Conservation (phyloP, 1,140 invertebrate species). For the Riptortus pedestris region DNA sequence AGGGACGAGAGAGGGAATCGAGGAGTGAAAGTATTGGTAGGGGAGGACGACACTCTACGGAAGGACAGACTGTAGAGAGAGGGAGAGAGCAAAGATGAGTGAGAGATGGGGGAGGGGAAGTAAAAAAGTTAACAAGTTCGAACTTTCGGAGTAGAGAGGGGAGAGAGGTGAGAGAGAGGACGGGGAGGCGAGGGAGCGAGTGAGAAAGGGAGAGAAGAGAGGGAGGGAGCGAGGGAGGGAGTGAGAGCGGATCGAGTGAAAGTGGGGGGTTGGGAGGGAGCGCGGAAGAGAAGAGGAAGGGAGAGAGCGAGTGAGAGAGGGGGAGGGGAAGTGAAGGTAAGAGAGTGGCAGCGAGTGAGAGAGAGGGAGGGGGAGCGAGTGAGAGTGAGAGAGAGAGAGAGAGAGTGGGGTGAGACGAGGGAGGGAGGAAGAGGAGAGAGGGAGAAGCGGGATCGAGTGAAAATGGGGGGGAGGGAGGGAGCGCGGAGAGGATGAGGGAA, state of each 20-base stretch:
- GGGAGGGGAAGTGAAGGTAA: no score
- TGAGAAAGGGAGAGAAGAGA: not conserved
- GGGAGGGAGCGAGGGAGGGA: not conserved
- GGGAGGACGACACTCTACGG: no score
- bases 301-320: no score
- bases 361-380: no score
- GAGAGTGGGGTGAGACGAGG: not conserved
- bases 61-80: no score
- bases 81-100: not conserved
- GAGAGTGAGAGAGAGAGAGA: no score
- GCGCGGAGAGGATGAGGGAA: not conserved
- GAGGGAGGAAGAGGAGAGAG: not conserved
- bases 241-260: not conserved
- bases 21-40: no score
- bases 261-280: no score
- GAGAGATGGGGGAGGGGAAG: not conserved
- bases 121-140: not conserved
- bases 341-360: no score
- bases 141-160: not conserved
- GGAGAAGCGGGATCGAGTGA: not conserved
- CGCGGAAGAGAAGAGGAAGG: not conserved
- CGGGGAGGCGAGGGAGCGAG: not conserved
- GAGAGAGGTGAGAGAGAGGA: not conserved
- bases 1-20: no score
- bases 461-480: not conserved